A percentile compares a stretch with the other conserved stretches of the same genome.
Conservation (phyloP, 2,888 invertebrate genomes). For the Gnatocerus cornutus region DNA sequence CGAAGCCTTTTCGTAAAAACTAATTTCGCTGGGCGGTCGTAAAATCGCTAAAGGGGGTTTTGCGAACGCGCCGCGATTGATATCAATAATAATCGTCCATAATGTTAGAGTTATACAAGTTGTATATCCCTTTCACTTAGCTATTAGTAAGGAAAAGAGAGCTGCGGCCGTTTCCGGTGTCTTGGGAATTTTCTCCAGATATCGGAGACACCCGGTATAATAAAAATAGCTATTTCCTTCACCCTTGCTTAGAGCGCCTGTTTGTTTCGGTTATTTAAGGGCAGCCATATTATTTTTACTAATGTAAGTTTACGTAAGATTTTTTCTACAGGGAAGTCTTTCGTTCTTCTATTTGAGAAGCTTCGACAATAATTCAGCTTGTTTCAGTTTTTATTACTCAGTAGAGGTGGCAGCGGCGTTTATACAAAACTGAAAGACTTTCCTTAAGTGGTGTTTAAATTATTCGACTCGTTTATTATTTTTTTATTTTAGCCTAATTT, state of each 20-base stretch:
- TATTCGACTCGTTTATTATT: constrained; percentile 23
- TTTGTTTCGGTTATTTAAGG: constrained; percentile 46
- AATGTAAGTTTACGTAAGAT: constrained; percentile 14
- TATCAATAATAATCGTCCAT: constrained; percentile 70
- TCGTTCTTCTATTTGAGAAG: constrained; percentile 33
- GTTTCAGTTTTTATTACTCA: constrained; percentile 34
- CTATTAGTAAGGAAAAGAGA: constrained; percentile 56
- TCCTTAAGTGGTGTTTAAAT: constrained; percentile 28
- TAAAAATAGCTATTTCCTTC: constrained; percentile 42
- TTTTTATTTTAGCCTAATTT: constrained; percentile 34
- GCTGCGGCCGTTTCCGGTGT: background rate
- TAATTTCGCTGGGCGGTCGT: constrained; percentile 37
- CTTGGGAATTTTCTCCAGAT: background rate
- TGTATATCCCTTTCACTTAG: constrained; percentile 62
- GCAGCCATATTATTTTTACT: constrained; percentile 43
- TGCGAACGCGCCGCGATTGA: constrained; percentile 53
- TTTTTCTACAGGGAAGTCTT: constrained; percentile 17
- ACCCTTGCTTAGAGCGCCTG: constrained; percentile 41
- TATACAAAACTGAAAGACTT: constrained; percentile 29
- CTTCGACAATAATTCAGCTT: constrained; percentile 45
- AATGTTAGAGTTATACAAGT: constrained; percentile 65
- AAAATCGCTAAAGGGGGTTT: constrained; percentile 22
- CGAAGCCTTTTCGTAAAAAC: constrained; percentile 35
- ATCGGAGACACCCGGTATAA: constrained; percentile 26
- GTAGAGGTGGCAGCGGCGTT: constrained; percentile 31